Base-by-base conservation (phyloP, 2,888 invertebrate genomes). In the Xylophagus ater region DNA sequence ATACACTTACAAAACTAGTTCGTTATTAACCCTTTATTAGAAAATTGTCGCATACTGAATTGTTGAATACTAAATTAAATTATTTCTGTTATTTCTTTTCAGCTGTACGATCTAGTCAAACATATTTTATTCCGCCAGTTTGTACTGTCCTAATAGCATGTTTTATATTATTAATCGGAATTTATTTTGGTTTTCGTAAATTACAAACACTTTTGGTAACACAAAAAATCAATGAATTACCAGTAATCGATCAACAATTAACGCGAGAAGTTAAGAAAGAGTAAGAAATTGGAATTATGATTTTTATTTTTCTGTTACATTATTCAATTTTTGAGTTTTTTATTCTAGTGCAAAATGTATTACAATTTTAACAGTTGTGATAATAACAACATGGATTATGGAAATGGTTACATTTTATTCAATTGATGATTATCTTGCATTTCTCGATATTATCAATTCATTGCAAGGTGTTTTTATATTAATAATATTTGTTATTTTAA, bases 361-460 rank as follows among this genome's bases (percentile, higher is more conserved):
- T 1, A 54, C 57, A 17, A 49, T 76, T 25, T 65, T 82, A 5
- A 78, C 76, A 38, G 64, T 74, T 43, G 70, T 80, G 44, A 77
- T 81, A 73, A 76, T 78, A 1, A 60, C 78, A 7, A 78, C 78
- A 34, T 82, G 81, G 82, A 67, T 74, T 20, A 68, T 80, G 57
- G 81, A 82, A 58, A 68, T 81, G 46, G 69, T 80, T 0, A 78
- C 80, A 0, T 80, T 34, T 34, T 64, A 65, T 58, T 58, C 58
- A 7, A 54, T 51, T 4, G 53, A 53, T 37, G 52, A 53, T 40
- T 53, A 51, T n/a, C 74, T 78, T 69, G 71, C 75, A 1, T 66
- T 78, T 14, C 76, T 78, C 50, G 80, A 81, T 57, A 68, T 79
- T 47, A 66, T 80, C 48, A 81, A 80, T 55, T 76, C 78, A 1